Conservation (phyloP, 2,888 invertebrate species). For the Hemithea aestivaria region DNA sequence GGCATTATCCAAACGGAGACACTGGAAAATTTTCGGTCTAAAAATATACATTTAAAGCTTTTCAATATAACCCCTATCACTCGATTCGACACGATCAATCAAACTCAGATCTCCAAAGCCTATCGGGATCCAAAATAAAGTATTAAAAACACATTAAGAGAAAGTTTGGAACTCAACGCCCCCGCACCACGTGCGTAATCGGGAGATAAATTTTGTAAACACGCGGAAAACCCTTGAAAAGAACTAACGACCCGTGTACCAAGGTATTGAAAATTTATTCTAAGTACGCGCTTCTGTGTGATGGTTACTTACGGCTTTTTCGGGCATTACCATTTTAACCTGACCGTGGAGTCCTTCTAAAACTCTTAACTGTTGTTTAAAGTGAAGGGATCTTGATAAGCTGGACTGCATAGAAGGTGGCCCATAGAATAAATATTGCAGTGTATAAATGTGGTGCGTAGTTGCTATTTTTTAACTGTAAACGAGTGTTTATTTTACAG, state of each 20-base stretch:
- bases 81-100: constrained; percentile 40
- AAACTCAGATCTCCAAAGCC: constrained; percentile 41
- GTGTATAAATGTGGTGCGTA: constrained; percentile 56
- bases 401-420: constrained; percentile 39
- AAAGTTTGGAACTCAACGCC: constrained; percentile 41
- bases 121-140: constrained; percentile 43
- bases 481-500: constrained; percentile 66
- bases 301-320: constrained; percentile 66
- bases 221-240: constrained; percentile 50
- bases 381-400: constrained; percentile 33
- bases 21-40: no score
- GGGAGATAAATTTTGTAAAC: constrained; percentile 34
- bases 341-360: constrained; percentile 29
- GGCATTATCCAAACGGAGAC: no score
- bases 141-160: constrained; percentile 69
- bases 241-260: constrained; percentile 66
- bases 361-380: constrained; percentile 6
- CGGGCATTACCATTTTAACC: constrained; percentile 41
- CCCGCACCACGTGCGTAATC: constrained; percentile 37
- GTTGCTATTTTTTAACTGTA: constrained; percentile 61
- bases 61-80: constrained; percentile 22
- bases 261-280: constrained; percentile 76
- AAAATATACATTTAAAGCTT: no score
- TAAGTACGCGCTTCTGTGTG: constrained; percentile 63
- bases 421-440: constrained; percentile 49